phyloP scores from a whole-genome alignment of 1,140 invertebrate species.

The Charaxes varanes region DNA sequence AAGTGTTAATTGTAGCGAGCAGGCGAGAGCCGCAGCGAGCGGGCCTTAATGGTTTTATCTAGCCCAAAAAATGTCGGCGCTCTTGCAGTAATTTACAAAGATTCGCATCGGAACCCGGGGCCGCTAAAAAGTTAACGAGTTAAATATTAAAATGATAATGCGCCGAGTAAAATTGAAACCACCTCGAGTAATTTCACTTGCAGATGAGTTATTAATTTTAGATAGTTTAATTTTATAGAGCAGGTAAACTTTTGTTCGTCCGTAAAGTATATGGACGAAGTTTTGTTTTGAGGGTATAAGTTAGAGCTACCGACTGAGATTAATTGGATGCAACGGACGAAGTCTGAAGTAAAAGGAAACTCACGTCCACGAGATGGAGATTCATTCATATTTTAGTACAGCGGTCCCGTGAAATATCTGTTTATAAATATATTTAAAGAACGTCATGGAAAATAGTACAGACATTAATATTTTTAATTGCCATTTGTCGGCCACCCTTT shows the following conservation, averaged over 20 bases:
- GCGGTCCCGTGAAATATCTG: too few species aligned
- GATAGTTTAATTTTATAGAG: conserved; percentile 13
- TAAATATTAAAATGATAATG: conserved; percentile 16
- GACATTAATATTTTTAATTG: too few species aligned
- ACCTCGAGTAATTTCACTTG: conserved; percentile 16
- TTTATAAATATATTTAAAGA: too few species aligned
- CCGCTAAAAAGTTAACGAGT: conserved; percentile 25
- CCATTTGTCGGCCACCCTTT: too few species aligned
- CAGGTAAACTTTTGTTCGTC: conserved; percentile 4
- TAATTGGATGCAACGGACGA: conserved; percentile 13
- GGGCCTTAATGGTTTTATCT: conserved; percentile 33
- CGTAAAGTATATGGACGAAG: conserved; percentile 4
- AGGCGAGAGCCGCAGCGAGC: conserved; percentile 21
- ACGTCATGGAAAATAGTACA: too few species aligned
- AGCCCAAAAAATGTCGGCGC: conserved; percentile 26
- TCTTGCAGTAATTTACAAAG: conserved; percentile 23
- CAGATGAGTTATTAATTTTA: conserved; percentile 16
- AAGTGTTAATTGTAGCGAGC: conserved; percentile 44
- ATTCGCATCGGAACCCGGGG: conserved; percentile 23
- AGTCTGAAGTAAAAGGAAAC: background rate
- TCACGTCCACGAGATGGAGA: too few species aligned
- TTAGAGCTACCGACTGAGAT: conserved; percentile 7
- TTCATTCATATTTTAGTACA: too few species aligned
- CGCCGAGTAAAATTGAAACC: conserved; percentile 11
- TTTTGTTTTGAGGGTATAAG: conserved; percentile 9